These are phyloP conservation scores for Diglossa cyanea DNA, from an alignment of 2,797 vertebrate genomes.

Conservation along the genomic window DNA sequence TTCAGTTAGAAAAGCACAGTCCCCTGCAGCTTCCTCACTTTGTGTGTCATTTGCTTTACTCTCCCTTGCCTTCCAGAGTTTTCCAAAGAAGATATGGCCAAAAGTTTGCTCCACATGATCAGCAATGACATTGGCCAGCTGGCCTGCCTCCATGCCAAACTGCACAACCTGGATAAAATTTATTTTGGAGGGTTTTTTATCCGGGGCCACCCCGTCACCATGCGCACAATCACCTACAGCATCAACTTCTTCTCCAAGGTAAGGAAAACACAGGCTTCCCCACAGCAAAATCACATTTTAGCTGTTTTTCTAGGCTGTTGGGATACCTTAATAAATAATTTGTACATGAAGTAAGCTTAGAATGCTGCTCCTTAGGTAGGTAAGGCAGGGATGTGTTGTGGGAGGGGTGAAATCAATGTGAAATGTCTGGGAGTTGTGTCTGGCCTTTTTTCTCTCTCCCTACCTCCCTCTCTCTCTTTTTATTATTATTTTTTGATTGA, in stretches of 20 bases:
- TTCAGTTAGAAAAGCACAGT: not conserved
- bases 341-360: not conserved
- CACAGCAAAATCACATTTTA: not conserved
- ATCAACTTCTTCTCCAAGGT: conserved; percentile 99
- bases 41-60: not conserved
- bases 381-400: conserved; percentile 5
- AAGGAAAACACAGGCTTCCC: not conserved
- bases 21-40: not conserved
- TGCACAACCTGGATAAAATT: conserved; percentile 88
- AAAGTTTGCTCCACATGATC: conserved; percentile 98
- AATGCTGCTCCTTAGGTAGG: not conserved
- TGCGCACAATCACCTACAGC: conserved; percentile 98
- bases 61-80: conserved; percentile 79
- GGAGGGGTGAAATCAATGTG: conserved; percentile 35
- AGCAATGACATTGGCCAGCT: conserved; percentile 98
- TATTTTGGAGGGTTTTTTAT: conserved; percentile 99
- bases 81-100: conserved; percentile 97
- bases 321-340: not conserved
- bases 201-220: conserved; percentile 94
- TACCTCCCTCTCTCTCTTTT: not conserved
- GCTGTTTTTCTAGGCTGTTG: not conserved
- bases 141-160: conserved; percentile 91
- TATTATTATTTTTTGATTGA: conserved; percentile 5
- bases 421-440: conserved; percentile 21
- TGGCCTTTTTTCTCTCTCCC: not conserved